A percentile compares a stretch with the other conserved stretches of the same genome.
Evolutionary conservation across 2,888 invertebrate species (phyloP).

Genomic region (Achlya flavicornis): DNA sequence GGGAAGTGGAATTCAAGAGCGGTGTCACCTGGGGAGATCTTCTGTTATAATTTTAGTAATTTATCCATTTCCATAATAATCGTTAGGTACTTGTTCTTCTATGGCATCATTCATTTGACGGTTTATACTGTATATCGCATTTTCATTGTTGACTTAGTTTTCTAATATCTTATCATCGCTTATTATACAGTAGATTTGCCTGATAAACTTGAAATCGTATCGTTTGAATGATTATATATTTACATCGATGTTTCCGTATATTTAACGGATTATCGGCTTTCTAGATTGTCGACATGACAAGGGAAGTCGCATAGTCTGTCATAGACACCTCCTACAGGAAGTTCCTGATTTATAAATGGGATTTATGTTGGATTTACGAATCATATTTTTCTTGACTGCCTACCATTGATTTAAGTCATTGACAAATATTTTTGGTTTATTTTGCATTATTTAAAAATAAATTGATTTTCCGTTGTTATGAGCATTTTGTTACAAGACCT

Average conservation of each 20-base stretch:
- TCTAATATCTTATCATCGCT: not conserved
- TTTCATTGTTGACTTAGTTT: not conserved
- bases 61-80: not conserved
- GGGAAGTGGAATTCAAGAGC: not conserved
- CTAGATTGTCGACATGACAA: not conserved
- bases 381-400: no score
- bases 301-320: not conserved
- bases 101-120: not conserved
- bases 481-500: no score
- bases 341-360: no score
- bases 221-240: not conserved
- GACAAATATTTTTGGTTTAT: no score
- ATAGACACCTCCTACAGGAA: no score
- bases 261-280: not conserved
- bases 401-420: no score
- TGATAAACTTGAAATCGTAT: constrained; percentile 13
- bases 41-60: not conserved
- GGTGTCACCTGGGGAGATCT: not conserved
- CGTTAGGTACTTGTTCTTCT: not conserved
- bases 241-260: not conserved
- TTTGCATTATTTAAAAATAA: no score
- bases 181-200: not conserved
- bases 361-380: no score
- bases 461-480: no score
- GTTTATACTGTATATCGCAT: not conserved